Base-by-base conservation (phyloP, 2,888 invertebrate genomes). In the Exephanes ischioxanthus region DNA sequence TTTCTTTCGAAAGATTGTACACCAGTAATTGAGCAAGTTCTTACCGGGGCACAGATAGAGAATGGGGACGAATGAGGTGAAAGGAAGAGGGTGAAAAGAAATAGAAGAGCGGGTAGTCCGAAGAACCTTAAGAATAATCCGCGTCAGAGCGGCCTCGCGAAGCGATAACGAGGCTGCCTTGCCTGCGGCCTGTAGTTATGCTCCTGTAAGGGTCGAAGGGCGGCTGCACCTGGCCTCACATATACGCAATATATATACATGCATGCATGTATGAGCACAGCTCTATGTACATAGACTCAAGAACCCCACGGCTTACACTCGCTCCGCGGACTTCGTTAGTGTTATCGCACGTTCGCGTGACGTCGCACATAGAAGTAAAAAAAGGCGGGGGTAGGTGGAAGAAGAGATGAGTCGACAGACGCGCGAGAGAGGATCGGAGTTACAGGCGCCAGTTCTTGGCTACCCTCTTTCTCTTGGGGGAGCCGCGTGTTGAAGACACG, bases 331-430 rank as follows among this genome's bases (percentile, higher is more conserved):
- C 77, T 91, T 89, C 89, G 91, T 91, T 91, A 91, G 91, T 88
- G 90, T 91, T 91, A 92, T 92, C 91, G 90, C 89, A 84, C 80
- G 89, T 80, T 92, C 88, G 91, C 91, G 91, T 92, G 91, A 91
- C 89, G 88, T 87, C 87, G 86, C 87, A 88, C 90, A 91, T 90
- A 89, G 71, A 26, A 72, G 80, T 61, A 66, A 68, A 70, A 45
- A 73, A 63, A 63, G 11, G 11, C 53, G 19, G 68, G 33, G 30
- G 58, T 63, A 58, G 73, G 51, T 58, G 66, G 70, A 68, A 55
- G 30, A 37, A 68, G 78, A 58, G 78, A 78, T 78, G 78, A 78
- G 55, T 77, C 68, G 61, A 72, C 68, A 73, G 51, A 68, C 53
- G 75, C 16, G 75, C 26, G 58, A 82, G 70, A 55, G 68, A 45